phyloP scores from a whole-genome alignment of 2,113 vertebrate genomes.

The Heterochromis multidens region DNA sequence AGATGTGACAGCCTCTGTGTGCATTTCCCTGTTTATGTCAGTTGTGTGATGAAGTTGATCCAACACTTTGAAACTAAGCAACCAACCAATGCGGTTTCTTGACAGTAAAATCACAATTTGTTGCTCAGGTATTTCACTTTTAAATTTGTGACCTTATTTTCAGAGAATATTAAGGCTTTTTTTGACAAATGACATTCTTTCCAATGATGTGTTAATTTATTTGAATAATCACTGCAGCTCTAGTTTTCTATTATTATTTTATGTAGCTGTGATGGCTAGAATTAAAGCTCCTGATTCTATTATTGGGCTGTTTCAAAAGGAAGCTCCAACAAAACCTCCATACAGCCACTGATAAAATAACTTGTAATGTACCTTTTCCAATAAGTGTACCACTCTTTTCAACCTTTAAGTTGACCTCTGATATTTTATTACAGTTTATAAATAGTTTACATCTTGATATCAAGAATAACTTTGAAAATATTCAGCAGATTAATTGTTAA shows the following conservation, averaged over 20 bases:
- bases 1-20: neutral
- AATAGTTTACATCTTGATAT: no score
- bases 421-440: no score
- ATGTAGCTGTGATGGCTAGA: neutral
- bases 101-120: no score
- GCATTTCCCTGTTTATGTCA: neutral
- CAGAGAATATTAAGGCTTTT: neutral
- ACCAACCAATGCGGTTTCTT: neutral
- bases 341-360: neutral
- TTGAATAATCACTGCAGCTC: neutral
- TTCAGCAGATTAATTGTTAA: no score
- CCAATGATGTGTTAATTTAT: neutral
- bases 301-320: neutral
- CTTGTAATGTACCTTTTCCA: neutral
- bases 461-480: no score
- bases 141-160: neutral
- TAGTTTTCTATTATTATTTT: no score
- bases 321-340: neutral
- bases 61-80: neutral
- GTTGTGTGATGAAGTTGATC: neutral
- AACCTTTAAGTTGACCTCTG: no score
- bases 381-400: neutral
- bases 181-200: neutral
- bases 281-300: neutral
- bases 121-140: neutral